Percentiles rank a stretch among this genome's conserved stretches.
Conservation (phyloP, 2,888 invertebrate species). For the Tricholauxania praeusta region DNA sequence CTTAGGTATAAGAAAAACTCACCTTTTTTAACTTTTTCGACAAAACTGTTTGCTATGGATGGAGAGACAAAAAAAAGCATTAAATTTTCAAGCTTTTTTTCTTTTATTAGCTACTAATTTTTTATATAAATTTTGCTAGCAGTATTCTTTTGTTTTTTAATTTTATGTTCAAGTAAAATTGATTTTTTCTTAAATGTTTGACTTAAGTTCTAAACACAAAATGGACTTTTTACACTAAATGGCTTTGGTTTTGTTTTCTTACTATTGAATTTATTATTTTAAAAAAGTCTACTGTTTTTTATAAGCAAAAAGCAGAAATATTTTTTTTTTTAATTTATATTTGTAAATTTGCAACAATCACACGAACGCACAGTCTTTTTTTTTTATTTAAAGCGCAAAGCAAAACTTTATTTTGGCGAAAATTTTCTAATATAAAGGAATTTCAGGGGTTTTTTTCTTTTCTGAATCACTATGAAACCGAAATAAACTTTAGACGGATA, state of each 20-base stretch:
- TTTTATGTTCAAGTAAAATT: conserved; percentile 30
- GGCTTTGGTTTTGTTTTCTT: conserved; percentile 30
- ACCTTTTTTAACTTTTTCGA: conserved; percentile 36
- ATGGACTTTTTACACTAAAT: conserved; percentile 51
- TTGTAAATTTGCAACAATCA: conserved; percentile 20
- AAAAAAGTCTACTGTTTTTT: conserved; percentile 40
- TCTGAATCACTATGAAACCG: conserved; percentile 55
- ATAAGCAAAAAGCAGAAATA: conserved; percentile 45
- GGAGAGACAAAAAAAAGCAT: conserved; percentile 53
- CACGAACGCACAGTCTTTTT: conserved; percentile 27
- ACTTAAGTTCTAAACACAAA: conserved; percentile 55
- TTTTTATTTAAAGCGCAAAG: conserved; percentile 24
- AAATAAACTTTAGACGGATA: conserved; percentile 69
- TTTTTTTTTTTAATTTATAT: conserved; percentile 31
- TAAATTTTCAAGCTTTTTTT: conserved; percentile 38
- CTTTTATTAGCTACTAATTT: conserved; percentile 35
- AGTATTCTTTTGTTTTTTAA: conserved; percentile 25
- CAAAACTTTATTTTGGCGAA: conserved; percentile 21
- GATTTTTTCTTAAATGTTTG: conserved; percentile 38
- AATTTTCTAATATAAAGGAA: conserved; percentile 1
- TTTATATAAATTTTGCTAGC: conserved; percentile 32
- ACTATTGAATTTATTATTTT: conserved; percentile 32
- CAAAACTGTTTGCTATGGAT: conserved; percentile 53
- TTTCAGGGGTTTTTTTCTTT: conserved; percentile 20
- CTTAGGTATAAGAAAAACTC: conserved; percentile 8